Evolutionary conservation across 2,797 vertebrate genomes (phyloP).

Genomic region (Arnoldichthys spilopterus): DNA sequence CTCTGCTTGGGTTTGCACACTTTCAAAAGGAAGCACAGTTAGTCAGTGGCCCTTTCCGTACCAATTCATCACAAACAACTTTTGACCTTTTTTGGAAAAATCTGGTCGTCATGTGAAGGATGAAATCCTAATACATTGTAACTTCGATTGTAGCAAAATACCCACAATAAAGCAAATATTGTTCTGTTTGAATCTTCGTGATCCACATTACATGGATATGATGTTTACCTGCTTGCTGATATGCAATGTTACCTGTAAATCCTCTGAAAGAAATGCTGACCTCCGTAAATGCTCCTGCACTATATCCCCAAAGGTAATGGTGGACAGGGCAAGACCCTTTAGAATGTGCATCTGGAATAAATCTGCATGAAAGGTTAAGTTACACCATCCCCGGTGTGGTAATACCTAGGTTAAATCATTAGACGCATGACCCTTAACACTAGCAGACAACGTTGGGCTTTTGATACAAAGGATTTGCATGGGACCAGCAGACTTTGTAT

Average conservation of each 20-base stretch:
- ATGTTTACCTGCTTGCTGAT: neutral
- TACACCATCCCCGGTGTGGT: conserved; percentile 55
- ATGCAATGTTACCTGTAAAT: conserved; percentile 10
- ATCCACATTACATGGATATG: neutral
- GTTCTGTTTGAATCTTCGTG: conserved; percentile 1
- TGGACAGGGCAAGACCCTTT: conserved; percentile 56
- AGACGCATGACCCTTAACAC: conserved; percentile 70
- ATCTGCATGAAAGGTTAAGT: conserved; percentile 71
- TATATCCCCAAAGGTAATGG: conserved; percentile 49
- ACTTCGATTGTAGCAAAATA: neutral
- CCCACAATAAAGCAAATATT: neutral
- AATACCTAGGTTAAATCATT: conserved; percentile 46
- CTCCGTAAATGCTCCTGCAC: neutral
- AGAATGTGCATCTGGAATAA: conserved; percentile 53
- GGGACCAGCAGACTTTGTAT: conserved; percentile 79
- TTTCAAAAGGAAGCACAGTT: conserved; percentile 32
- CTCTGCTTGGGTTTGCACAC: conserved; percentile 28
- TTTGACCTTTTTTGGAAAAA: neutral
- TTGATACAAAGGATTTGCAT: conserved; percentile 80
- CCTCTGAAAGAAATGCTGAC: conserved; percentile 18
- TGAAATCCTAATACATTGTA: neutral
- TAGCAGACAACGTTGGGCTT: conserved; percentile 63
- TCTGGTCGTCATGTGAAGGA: neutral
- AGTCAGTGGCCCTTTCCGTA: neutral
- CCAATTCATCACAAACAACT: neutral